phyloP scores from a whole-genome alignment of 1,140 invertebrate genomes.

The Aphis craccivora region DNA sequence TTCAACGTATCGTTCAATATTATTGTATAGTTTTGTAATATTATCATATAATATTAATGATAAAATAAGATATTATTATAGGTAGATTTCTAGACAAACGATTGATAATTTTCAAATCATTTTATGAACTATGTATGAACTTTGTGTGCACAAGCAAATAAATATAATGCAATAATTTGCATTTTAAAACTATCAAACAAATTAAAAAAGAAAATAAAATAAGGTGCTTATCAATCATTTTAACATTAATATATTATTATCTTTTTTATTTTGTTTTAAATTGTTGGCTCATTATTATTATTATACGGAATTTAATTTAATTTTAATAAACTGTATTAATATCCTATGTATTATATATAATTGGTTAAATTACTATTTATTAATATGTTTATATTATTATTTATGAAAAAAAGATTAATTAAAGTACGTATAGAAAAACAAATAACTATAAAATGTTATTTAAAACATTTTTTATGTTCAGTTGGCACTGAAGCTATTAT shows the following conservation, averaged over 20 bases:
- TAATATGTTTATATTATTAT: not conserved
- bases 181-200: not conserved
- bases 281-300: too few species aligned
- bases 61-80: not conserved
- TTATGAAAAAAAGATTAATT: not conserved
- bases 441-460: not conserved
- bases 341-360: not conserved
- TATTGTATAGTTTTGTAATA: not conserved
- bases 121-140: too few species aligned
- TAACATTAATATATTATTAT: not conserved
- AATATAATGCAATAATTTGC: not conserved
- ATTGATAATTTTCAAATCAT: not conserved
- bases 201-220: not conserved
- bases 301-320: not conserved
- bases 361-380: not conserved
- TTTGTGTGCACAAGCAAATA: not conserved
- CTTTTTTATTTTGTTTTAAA: not conserved
- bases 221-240: not conserved
- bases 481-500: not conserved
- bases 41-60: not conserved
- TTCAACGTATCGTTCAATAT: not conserved
- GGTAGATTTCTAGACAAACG: not conserved
- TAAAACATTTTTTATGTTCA: not conserved
- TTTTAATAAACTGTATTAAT: not conserved
- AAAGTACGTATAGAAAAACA: not conserved